Percentiles rank a stretch among this genome's conserved stretches.
phyloP scores from a whole-genome alignment of 2,888 invertebrate genomes.

The Diogma glabrata region DNA sequence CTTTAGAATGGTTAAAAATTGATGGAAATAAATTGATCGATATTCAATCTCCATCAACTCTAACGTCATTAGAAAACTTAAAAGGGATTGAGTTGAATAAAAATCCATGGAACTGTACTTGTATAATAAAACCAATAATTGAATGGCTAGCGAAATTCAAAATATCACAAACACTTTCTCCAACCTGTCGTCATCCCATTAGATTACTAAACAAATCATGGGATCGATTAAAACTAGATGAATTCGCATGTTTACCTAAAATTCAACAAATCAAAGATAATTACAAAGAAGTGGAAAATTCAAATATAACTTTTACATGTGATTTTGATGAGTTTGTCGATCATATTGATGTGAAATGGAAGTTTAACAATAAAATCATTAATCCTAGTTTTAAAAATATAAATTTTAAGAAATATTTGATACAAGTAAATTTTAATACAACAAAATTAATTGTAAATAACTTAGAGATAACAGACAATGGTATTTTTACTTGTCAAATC shows the following conservation, averaged over 20 bases:
- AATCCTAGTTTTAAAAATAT: neutral
- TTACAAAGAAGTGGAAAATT: neutral
- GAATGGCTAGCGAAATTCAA: constrained; percentile 71
- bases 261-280: constrained; percentile 42
- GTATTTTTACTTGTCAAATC: constrained; percentile 63
- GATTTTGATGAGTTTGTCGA: neutral
- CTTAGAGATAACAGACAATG: constrained; percentile 62
- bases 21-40: constrained; percentile 62
- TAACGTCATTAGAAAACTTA: constrained; percentile 54
- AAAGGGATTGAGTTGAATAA: constrained; percentile 65
- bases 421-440: neutral
- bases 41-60: constrained; percentile 46
- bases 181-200: constrained; percentile 55
- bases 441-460: constrained; percentile 56
- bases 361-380: constrained; percentile 4
- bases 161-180: constrained; percentile 59
- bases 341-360: constrained; percentile 3
- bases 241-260: constrained; percentile 67
- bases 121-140: constrained; percentile 57
- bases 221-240: constrained; percentile 65
- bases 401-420: constrained; percentile 7
- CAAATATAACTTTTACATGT: constrained; percentile 1
- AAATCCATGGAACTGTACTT: constrained; percentile 77
- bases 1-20: constrained; percentile 64
- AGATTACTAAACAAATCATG: constrained; percentile 53